Conservation (phyloP, 2,888 invertebrate genomes). For the Campaea margaritaria region DNA sequence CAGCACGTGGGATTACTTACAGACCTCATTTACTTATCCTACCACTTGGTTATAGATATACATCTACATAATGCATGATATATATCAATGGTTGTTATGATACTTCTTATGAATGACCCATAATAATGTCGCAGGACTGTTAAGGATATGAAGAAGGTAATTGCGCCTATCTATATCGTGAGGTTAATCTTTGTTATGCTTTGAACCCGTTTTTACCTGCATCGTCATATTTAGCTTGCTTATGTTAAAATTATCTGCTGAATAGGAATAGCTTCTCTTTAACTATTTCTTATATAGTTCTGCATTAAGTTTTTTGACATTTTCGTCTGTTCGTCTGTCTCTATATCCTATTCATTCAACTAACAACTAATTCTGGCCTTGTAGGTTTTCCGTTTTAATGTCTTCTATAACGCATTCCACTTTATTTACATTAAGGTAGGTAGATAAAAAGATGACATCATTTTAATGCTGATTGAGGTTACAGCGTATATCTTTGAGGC, state of each 20-base stretch:
- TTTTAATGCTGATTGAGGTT: constrained; percentile 34
- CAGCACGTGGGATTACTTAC: constrained; percentile 22
- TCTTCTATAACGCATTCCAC: constrained; percentile 14
- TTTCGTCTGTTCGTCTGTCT: background rate
- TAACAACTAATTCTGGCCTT: constrained; percentile 11
- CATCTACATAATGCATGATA: constrained; percentile 29
- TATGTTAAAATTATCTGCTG: too few relatives aligned
- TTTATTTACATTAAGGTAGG: constrained; percentile 8
- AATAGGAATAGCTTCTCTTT: too few relatives aligned
- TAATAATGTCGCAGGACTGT: constrained; percentile 30
- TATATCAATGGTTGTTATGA: constrained; percentile 26
- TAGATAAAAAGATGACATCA: constrained; percentile 34
- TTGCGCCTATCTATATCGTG: constrained; percentile 14
- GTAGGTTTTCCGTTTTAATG: constrained; percentile 15
- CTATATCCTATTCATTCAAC: background rate
- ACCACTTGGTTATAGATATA: constrained; percentile 26
- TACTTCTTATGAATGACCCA: constrained; percentile 19
- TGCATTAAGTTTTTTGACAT: too few relatives aligned
- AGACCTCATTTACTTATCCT: constrained; percentile 24
- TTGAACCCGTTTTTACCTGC: background rate
- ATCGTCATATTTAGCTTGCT: background rate
- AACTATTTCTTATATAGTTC: too few relatives aligned
- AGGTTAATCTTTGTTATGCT: constrained; percentile 6
- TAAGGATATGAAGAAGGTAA: constrained; percentile 4
- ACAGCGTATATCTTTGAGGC: background rate